Evolutionary conservation across 2,797 vertebrate species (phyloP).

Genomic region (Menidia menidia): DNA sequence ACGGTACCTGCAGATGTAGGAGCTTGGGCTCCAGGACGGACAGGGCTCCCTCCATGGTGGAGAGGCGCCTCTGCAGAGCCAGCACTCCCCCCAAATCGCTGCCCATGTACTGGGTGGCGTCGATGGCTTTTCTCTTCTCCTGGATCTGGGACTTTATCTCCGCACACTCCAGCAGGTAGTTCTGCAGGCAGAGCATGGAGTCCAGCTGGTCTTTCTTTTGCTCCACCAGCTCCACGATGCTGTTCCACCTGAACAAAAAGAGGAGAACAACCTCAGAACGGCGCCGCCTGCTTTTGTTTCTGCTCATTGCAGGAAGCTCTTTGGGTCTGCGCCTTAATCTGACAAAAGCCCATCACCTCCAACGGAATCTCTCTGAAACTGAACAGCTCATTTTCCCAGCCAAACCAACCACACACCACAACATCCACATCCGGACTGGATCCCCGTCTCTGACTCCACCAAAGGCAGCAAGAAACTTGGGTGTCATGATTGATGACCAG

Average conservation of each 20-base stretch:
- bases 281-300: too few species aligned
- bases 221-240: slow-evolving; percentile 93
- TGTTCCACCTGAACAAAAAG: slow-evolving; percentile 88
- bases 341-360: too few species aligned
- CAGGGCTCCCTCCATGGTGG: slow-evolving; percentile 92
- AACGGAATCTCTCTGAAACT: too few species aligned
- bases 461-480: too few species aligned
- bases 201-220: slow-evolving; percentile 88
- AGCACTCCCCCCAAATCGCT: slow-evolving; percentile 88
- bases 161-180: slow-evolving; percentile 91
- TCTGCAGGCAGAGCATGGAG: slow-evolving; percentile 90
- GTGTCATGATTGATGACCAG: too few species aligned
- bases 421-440: too few species aligned
- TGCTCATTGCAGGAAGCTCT: too few species aligned
- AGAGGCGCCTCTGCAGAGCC: slow-evolving; percentile 89
- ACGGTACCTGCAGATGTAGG: slow-evolving; percentile 82
- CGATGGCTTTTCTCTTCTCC: slow-evolving; percentile 92
- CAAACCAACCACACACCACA: too few species aligned
- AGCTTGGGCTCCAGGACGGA: slow-evolving; percentile 91
- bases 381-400: too few species aligned
- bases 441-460: too few species aligned
- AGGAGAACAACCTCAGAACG: not conserved
- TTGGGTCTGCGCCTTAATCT: too few species aligned
- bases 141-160: slow-evolving; percentile 92
- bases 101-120: slow-evolving; percentile 86